Evolutionary conservation across 2,888 invertebrate genomes (phyloP), one percentile per base, ranked within the genome.

Genomic region (Xiphydria camelus): DNA sequence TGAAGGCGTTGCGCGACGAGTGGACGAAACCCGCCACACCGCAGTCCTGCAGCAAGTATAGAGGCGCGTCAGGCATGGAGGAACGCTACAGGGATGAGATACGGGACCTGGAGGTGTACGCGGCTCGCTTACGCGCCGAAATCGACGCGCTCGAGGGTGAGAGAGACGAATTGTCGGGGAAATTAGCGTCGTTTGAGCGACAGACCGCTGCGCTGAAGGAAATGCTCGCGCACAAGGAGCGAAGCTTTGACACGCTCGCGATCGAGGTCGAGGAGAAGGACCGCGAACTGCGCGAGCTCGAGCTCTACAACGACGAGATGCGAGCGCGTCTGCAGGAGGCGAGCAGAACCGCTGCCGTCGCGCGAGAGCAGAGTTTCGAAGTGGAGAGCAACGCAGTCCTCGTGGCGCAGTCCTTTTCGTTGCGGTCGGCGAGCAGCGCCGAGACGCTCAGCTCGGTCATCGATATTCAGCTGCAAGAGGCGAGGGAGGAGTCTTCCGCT

Each of bases 101-200:
- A 21, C 73, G 79, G 43, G 77, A 76, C 43, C 66, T 82, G 25
- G 84, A 85, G 59, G 71, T 78, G 32, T 77, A 79, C 21, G 72
- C 84, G 7, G 63, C 77, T 1, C 76, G 78, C 40, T 75, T 81
- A 1, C 79, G 82, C 51, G 73, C 69, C 34, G 80, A 81, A 54
- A 64, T 83, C 10, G 79, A 80, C n/a, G 78, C 81, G 42, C 64
- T 80, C 1, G 75, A 76, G 39, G 76, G 77, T 41, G 82, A 83
- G 29, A 79, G 80, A 39, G 81, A 83, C 42, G 55, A 62, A 1
- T 75, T 79, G 34, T 77, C 73, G 38, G 67, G 77, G 37, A 81
- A 73, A 51, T 45, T 70, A n/a, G 43, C 50, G 4, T 51, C 45
- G 2, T 43, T 49, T 9, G 59, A 61, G 37, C 54, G 52, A 19